Evolutionary conservation across 2,797 vertebrate species (phyloP).

Genomic region (Lutjanus campechanus): DNA sequence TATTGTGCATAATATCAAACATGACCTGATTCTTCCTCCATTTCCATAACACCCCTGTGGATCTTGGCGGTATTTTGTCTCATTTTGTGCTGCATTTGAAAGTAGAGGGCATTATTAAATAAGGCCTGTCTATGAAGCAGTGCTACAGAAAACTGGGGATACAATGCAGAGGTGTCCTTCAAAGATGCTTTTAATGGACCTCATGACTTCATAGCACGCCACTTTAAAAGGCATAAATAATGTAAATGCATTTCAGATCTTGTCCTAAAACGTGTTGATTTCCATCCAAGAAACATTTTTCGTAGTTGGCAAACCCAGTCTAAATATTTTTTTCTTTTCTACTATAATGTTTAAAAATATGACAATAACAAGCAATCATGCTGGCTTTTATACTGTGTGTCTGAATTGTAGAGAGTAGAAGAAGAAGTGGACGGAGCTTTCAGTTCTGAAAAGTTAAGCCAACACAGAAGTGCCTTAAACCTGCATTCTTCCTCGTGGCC

Average conservation of each 20-base stretch:
- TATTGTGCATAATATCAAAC: conserved; percentile 78
- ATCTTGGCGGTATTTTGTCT: conserved; percentile 80
- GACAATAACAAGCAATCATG: neutral
- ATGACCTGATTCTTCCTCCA: conserved; percentile 77
- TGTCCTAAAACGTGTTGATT: neutral
- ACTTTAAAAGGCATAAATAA: neutral
- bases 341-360: neutral
- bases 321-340: neutral
- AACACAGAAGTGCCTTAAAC: too few relatives aligned
- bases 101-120: conserved; percentile 53
- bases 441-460: too few relatives aligned
- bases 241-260: conserved; percentile 8
- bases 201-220: neutral
- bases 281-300: neutral
- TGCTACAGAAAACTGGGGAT: conserved; percentile 17
- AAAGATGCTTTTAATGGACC: conserved; percentile 12
- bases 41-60: conserved; percentile 77
- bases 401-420: neutral
- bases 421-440: too few relatives aligned
- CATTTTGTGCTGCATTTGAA: conserved; percentile 67
- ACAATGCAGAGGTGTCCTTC: conserved; percentile 17
- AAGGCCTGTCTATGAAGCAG: conserved; percentile 39
- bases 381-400: neutral
- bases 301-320: neutral
- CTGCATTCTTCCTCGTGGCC: too few relatives aligned